Evolutionary conservation across 2,888 invertebrate genomes (phyloP).

Genomic region (Acrobasis repandana): DNA sequence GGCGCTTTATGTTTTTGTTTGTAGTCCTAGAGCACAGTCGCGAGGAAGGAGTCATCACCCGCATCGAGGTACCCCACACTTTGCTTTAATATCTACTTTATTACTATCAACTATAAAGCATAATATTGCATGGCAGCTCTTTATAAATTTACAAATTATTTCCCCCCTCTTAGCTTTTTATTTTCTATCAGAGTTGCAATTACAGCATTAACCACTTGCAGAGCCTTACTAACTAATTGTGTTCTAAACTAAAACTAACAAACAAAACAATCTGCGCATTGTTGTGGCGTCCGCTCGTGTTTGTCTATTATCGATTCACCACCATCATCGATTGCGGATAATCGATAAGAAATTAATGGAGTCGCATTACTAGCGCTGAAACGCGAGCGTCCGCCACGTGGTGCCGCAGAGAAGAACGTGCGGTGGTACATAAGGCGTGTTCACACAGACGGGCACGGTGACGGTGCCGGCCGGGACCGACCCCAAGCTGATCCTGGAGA

Average conservation of each 20-base stretch:
- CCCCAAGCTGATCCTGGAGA: conserved; percentile 81
- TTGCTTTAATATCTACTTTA: conserved; percentile 68
- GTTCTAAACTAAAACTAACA: conserved; percentile 40
- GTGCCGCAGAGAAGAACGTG: conserved; percentile 70
- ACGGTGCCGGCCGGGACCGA: conserved; percentile 81
- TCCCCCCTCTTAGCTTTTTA: conserved; percentile 22
- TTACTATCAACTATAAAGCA: conserved; percentile 25
- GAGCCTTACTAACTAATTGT: conserved; percentile 34
- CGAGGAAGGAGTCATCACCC: conserved; percentile 83
- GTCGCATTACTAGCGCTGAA: conserved; percentile 28
- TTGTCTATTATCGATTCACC: conserved; percentile 37
- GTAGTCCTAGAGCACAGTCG: conserved; percentile 84
- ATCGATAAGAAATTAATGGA: conserved; percentile 13
- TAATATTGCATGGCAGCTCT: conserved; percentile 32
- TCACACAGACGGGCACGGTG: conserved; percentile 78
- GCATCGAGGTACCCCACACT: conserved; percentile 79
- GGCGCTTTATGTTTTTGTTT: conserved; percentile 79
- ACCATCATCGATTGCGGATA: not conserved
- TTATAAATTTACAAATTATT: conserved; percentile 19
- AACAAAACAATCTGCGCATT: conserved; percentile 49
- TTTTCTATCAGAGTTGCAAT: conserved; percentile 22
- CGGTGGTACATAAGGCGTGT: conserved; percentile 70
- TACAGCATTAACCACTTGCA: conserved; percentile 12
- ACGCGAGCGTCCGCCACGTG: conserved; percentile 70
- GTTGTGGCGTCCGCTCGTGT: conserved; percentile 81